Evolutionary conservation across 2,888 invertebrate species (phyloP).

Genomic region (Sminthurides aquaticus): DNA sequence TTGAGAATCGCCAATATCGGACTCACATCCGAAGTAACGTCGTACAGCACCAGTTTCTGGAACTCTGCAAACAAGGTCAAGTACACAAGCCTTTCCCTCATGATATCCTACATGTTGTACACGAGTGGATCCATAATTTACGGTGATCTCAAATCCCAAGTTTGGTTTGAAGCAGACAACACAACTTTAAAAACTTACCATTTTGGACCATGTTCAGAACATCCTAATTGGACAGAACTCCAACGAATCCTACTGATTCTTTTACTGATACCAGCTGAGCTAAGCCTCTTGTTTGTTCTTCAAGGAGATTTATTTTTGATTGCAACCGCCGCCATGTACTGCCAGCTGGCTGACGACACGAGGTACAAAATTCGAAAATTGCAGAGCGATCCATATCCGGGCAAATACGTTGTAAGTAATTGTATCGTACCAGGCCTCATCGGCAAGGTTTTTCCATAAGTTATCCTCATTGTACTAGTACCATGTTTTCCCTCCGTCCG

Average conservation of each 20-base stretch:
- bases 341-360: not conserved
- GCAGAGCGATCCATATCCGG: not conserved
- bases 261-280: not conserved
- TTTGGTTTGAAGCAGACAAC: not conserved
- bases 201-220: not conserved
- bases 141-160: not conserved
- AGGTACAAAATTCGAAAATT: not conserved
- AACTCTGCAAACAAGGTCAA: no score
- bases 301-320: not conserved
- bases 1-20: no score
- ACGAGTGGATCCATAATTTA: not conserved
- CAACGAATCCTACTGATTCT: not conserved
- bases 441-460: no score
- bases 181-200: not conserved
- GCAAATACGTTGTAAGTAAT: no score
- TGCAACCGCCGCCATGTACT: not conserved
- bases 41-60: no score
- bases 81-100: no score
- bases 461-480: no score
- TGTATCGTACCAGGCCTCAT: no score
- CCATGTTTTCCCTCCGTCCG: no score
- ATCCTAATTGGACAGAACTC: not conserved
- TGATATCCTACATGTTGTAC: not conserved
- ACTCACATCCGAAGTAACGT: no score
- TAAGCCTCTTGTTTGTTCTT: not conserved